Conservation (phyloP, 2,113 vertebrate genomes). For the Haemorhous mexicanus region DNA sequence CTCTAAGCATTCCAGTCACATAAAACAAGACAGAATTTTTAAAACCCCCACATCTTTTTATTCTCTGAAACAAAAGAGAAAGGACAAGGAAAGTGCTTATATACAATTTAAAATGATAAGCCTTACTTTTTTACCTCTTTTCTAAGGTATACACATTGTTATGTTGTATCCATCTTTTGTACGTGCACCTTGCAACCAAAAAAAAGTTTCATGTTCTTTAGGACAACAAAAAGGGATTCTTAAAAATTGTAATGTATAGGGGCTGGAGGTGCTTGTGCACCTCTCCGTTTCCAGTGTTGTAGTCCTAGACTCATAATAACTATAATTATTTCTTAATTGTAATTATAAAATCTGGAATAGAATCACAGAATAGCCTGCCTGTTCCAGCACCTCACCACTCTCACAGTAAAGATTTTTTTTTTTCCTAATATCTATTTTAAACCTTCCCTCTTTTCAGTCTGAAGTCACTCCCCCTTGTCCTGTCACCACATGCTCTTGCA, state of each 20-base stretch:
- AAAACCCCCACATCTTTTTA: not conserved
- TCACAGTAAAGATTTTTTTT: not conserved
- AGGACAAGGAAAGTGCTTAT: not conserved
- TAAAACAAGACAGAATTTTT: not conserved
- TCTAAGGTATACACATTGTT: not conserved
- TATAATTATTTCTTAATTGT: not conserved
- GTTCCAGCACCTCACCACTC: not conserved
- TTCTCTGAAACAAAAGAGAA: not conserved
- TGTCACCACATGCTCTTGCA: not conserved
- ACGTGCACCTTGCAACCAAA: not conserved
- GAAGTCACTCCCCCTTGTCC: not conserved
- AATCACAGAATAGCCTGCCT: not conserved
- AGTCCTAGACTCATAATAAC: not conserved
- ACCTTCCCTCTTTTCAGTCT: not conserved
- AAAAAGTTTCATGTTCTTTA: not conserved
- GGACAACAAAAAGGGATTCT: not conserved
- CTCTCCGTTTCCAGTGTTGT: not conserved
- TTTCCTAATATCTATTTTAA: not conserved
- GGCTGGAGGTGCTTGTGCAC: not conserved
- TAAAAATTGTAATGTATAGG: not conserved
- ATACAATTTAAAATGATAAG: not conserved
- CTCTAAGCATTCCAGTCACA: not conserved
- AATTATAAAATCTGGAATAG: not conserved
- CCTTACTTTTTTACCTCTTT: not conserved
- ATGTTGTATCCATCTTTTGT: not conserved